phyloP scores from a whole-genome alignment of 2,113 vertebrate species.

The Zosterops borbonicus region DNA sequence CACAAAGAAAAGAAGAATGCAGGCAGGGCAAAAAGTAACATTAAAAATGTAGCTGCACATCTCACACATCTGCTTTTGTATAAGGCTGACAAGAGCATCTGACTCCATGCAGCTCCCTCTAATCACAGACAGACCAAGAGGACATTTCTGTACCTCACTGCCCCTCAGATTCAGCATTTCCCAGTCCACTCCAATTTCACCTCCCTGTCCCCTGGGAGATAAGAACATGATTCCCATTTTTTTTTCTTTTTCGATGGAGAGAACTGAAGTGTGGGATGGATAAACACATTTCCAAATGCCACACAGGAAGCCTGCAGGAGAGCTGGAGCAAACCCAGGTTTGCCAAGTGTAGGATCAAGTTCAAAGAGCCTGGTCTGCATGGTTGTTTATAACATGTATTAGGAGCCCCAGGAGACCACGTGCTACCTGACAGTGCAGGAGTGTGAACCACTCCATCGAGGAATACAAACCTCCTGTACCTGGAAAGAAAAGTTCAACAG shows the following conservation, averaged over 20 bases:
- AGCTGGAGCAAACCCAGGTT: neutral
- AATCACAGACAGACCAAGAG: neutral
- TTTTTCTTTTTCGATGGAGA: accelerated
- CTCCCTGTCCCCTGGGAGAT: neutral
- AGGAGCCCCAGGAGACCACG: neutral
- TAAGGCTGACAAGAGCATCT: neutral
- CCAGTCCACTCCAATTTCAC: neutral
- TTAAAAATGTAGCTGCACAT: neutral
- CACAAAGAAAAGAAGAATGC: conserved; percentile 26
- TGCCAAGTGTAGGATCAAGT: neutral
- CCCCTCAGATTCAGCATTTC: neutral
- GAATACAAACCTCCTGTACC: neutral
- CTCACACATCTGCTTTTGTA: conserved; percentile 26
- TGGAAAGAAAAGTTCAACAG: neutral
- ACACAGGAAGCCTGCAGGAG: neutral
- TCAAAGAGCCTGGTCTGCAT: neutral
- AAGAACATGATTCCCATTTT: neutral
- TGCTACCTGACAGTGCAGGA: neutral
- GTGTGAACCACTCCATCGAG: neutral
- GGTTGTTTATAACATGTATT: neutral
- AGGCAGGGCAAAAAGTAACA: neutral
- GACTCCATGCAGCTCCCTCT: neutral
- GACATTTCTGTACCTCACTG: neutral
- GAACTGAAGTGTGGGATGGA: neutral
- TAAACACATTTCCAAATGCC: neutral